A percentile compares a stretch with the other conserved stretches of the same genome.
Evolutionary conservation across 2,113 vertebrate genomes (phyloP).

Genomic region (Oryctolagus cuniculus): DNA sequence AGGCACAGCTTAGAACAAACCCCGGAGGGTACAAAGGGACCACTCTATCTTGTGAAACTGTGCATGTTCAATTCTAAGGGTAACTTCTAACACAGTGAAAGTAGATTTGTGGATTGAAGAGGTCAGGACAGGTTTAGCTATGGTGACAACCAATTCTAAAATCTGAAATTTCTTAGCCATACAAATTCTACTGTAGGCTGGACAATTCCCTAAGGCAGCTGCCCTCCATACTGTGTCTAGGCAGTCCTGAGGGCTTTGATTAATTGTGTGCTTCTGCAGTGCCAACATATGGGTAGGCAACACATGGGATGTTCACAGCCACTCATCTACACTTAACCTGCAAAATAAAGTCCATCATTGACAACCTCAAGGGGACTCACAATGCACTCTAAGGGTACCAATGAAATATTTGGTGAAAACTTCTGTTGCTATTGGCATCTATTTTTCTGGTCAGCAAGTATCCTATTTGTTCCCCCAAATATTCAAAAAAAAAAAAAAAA

Average conservation of each 20-base stretch:
- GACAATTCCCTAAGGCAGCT: not conserved
- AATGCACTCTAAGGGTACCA: not conserved
- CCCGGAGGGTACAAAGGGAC: too few species aligned
- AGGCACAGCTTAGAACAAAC: too few species aligned
- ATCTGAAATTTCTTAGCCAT: not conserved
- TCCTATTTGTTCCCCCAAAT: not conserved
- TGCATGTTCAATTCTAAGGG: not conserved
- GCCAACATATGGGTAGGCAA: not conserved
- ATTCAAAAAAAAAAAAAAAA: not conserved
- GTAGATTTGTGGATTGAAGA: not conserved
- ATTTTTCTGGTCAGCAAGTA: not conserved
- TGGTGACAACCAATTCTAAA: not conserved
- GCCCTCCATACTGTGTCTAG: too few species aligned
- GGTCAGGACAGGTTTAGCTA: not conserved
- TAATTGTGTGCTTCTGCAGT: not conserved
- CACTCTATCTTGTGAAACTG: not conserved
- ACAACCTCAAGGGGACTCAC: not conserved
- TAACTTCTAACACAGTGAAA: not conserved
- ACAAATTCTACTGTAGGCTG: not conserved
- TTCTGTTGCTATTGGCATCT: not conserved
- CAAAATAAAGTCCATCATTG: not conserved
- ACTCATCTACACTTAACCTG: not conserved
- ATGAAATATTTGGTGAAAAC: not conserved
- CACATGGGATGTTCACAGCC: not conserved
- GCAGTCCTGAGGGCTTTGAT: not conserved